These are phyloP conservation scores for Neofelis nebulosa DNA, from an alignment of 2,113 vertebrate species.

Conservation along the genomic window DNA sequence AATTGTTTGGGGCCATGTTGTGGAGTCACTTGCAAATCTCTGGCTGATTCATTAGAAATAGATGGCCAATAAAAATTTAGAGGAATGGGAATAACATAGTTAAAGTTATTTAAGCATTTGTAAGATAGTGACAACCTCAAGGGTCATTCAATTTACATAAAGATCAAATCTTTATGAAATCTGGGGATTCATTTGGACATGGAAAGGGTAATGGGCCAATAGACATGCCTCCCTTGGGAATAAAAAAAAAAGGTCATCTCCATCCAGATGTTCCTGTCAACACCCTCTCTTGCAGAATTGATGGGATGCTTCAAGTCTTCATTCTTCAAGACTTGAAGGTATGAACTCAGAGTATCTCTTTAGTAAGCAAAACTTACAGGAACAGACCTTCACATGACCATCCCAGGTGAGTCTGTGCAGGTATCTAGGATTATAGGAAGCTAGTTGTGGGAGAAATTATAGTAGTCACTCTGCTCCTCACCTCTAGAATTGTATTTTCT, in stretches of 20 bases:
- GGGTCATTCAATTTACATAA: not conserved
- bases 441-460: not conserved
- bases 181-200: not conserved
- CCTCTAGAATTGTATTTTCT: not conserved
- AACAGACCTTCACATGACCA: not conserved
- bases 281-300: not conserved
- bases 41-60: not conserved
- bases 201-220: not conserved
- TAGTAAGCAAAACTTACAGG: not conserved
- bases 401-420: not conserved
- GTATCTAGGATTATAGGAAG: not conserved
- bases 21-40: not conserved
- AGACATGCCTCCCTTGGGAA: not conserved
- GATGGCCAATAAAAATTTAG: not conserved
- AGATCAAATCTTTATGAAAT: not conserved
- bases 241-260: not conserved
- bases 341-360: not conserved
- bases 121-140: not conserved
- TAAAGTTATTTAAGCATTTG: not conserved
- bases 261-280: constrained; percentile 5
- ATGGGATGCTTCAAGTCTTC: not conserved
- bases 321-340: not conserved
- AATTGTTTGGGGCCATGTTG: not conserved
- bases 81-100: not conserved
- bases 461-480: no score